Conservation (phyloP, 1,140 invertebrate species). For the Drosophila arawakana region DNA sequence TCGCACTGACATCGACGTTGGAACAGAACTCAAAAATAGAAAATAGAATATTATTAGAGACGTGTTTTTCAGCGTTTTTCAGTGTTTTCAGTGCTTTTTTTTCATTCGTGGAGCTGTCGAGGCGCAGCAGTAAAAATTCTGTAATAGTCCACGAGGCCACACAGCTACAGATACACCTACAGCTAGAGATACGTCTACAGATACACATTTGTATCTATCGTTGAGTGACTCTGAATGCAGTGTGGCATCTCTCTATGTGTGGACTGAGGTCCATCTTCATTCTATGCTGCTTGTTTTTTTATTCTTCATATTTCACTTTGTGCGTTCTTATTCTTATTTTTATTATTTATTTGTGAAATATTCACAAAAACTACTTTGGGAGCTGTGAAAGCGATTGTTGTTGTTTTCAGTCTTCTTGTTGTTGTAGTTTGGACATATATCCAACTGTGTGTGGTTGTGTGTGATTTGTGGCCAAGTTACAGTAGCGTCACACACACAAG, state of each 20-base stretch:
- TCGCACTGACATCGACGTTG: constrained; percentile 34
- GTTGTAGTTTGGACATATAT: constrained; percentile 62
- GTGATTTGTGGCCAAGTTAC: constrained; percentile 39
- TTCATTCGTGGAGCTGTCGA: constrained; percentile 26
- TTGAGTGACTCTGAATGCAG: constrained; percentile 33
- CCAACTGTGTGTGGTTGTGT: background rate
- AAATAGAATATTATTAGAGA: constrained; percentile 64
- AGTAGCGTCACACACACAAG: constrained; percentile 47
- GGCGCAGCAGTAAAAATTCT: constrained; percentile 67
- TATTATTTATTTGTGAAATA: constrained; percentile 44
- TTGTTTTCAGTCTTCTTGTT: constrained; percentile 34
- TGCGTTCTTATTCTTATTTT: constrained; percentile 34
- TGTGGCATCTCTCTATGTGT: constrained; percentile 2
- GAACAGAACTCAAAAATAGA: constrained; percentile 75
- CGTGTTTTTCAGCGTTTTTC: constrained; percentile 35
- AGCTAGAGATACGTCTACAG: constrained; percentile 49
- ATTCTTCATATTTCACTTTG: constrained; percentile 52
- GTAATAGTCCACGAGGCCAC: constrained; percentile 66
- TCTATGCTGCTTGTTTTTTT: constrained; percentile 58
- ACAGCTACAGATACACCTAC: constrained; percentile 33
- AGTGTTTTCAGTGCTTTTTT: background rate
- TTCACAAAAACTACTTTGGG: constrained; percentile 70
- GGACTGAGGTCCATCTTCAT: constrained; percentile 57
- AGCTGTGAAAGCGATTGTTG: constrained; percentile 31
- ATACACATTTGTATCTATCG: constrained; percentile 52